These are phyloP conservation scores for Nixonia krombeini DNA, from an alignment of 1,140 invertebrate genomes.

Conservation along the genomic window DNA sequence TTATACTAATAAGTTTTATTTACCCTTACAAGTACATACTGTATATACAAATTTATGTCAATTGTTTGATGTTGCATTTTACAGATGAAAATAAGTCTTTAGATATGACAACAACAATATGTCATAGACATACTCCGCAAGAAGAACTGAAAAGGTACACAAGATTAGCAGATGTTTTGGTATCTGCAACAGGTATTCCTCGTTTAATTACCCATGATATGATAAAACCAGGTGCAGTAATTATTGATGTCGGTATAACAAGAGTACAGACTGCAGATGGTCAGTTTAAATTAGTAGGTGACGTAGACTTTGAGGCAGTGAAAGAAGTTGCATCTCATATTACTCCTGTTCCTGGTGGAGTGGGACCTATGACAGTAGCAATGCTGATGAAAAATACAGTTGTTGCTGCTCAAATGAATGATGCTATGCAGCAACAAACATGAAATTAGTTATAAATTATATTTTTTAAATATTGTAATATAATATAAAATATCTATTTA, in stretches of 20 bases:
- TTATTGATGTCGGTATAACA: conserved; percentile 92
- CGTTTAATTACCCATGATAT: conserved; percentile 86
- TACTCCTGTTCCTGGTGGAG: conserved; percentile 90
- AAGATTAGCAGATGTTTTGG: conserved; percentile 85
- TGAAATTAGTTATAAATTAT: neutral
- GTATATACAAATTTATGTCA: too few relatives aligned
- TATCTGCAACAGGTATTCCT: conserved; percentile 85
- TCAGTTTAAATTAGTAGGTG: conserved; percentile 85
- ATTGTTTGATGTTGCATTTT: too few relatives aligned
- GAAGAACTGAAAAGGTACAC: conserved; percentile 80
- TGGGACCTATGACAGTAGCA: conserved; percentile 91
- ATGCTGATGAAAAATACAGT: conserved; percentile 92
- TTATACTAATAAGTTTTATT: too few relatives aligned
- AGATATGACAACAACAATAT: conserved; percentile 90
- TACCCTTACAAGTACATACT: too few relatives aligned
- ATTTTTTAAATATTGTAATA: too few relatives aligned
- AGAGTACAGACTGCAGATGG: conserved; percentile 77
- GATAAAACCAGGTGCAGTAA: conserved; percentile 88
- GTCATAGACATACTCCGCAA: conserved; percentile 87
- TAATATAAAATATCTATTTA: too few relatives aligned
- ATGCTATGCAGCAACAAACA: conserved; percentile 8
- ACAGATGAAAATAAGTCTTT: conserved; percentile 75
- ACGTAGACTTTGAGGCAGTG: conserved; percentile 88
- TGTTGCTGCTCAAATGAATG: conserved; percentile 74
- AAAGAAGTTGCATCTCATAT: conserved; percentile 83